Base-by-base conservation (phyloP, 2,797 vertebrate genomes). In the Sarcoramphus papa region DNA sequence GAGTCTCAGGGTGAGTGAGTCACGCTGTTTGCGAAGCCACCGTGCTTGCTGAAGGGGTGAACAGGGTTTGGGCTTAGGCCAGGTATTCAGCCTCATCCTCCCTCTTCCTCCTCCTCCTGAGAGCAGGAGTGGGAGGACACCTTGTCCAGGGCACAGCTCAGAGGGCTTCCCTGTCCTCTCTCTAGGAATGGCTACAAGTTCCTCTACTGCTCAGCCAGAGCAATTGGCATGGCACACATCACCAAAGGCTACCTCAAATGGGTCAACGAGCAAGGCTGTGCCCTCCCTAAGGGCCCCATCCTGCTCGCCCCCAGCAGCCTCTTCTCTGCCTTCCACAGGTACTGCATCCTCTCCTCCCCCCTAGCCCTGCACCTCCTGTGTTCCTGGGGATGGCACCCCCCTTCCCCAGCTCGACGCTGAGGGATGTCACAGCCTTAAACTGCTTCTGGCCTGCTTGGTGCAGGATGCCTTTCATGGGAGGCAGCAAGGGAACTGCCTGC, bases 131-230 rank as follows among this genome's bases (percentile, higher is more conserved):
- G 16, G 48, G 43, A 76, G 41, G 19, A 14, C 27, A 6, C 37
- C 22, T 37, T 50, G 76, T 18, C 12, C 10, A 19, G 50, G 21
- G 14, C 40, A 7, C 41, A 30, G 60, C 79, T 88, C 64, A 37
- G 75, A 50, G 24, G 12, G 5, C 4, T 33, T 91, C 64, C 45
- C 45, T 92, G n/a, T 62, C 30, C 50, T 82, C 20, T 76, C 41
- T 85, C 43, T 93, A 99, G 99, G 97, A 99, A 99, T 5, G 99
- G 99, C 67, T 99, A 99, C 95, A 99, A 99, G 97, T 99, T 99
- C 97, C 98, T 99, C 88, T 99, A 99, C 94, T 99, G 99, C 94
- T 99, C 99, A 0, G 99, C 99, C 1, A 98, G 99, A 79, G 99
- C 99, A 5, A 99, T 99, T 1, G 99, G 99, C 85, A 99, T 99